A percentile compares a stretch with the other conserved stretches of the same genome.
These are phyloP conservation scores for Odontomachus brunneus DNA, from an alignment of 1,140 invertebrate genomes.

Conservation along the genomic window DNA sequence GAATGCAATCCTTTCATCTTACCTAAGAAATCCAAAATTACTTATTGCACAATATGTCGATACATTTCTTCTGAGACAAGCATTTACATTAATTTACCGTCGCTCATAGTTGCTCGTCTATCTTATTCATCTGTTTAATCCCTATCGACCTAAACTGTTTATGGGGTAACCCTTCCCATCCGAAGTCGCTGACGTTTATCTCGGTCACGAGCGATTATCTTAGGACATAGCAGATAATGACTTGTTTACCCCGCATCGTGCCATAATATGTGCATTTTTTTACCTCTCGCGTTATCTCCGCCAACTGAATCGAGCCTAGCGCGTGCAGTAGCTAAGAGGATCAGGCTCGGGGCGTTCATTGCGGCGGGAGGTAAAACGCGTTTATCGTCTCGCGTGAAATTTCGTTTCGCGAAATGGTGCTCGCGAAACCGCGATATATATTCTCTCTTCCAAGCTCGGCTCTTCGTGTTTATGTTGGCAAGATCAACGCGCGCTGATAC, in stretches of 20 bases:
- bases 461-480: no score
- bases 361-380: background rate
- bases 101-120: background rate
- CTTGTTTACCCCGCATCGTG: background rate
- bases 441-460: no score
- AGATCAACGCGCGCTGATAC: no score
- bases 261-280: background rate
- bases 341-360: background rate
- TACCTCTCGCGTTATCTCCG: background rate
- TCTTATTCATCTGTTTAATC: background rate
- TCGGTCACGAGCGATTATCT: conserved; percentile 24
- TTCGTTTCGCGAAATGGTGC: background rate
- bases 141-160: background rate
- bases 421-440: background rate
- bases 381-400: background rate
- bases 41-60: no score
- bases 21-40: no score
- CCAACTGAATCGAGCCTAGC: background rate
- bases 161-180: background rate
- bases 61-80: no score
- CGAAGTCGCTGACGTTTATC: conserved; percentile 7
- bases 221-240: conserved; percentile 9
- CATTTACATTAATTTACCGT: no score
- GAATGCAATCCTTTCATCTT: no score
- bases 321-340: background rate